Evolutionary conservation across 2,113 vertebrate species (phyloP), one percentile per base, ranked within the genome.

Genomic region (Gobius niger): DNA sequence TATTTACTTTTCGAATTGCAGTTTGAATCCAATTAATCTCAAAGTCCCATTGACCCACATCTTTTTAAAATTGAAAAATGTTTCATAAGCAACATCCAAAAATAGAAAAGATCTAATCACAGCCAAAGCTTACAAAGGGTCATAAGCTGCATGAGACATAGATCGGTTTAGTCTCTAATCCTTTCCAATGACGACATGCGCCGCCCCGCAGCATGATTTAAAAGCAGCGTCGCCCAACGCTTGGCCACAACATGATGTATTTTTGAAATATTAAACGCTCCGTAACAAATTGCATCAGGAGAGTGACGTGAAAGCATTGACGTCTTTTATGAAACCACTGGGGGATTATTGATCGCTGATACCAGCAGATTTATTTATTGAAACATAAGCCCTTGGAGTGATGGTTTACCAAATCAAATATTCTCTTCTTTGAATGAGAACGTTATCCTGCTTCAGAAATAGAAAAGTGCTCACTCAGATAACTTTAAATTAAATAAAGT

Each of bases 251-350:
- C 54, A 51, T 44, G 11, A 63, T 19, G 51, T 14, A 63, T 70
- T 67, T 70, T 64, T 52, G 57, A 57, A 46, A 47, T 63, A 46
- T 47, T 63, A 47, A 63, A 63, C 12, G 61, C 46, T 5, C 16
- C 44, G 46, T 40, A 53, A 67, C 66, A 67, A 68, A 75, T 44
- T 62, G 40, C 13, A 63, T 63, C 53, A 19, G 4, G 52, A 56
- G 53, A 56, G 15, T 70, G 57, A 83, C 0, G 47, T 47, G 60
- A 77, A 54, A 51, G 69, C 82, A 80, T 57, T 67, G 65, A 63
- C 63, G 19, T 44, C 6, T 12, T 65, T 46, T 52, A 11, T n/a
- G 59, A 67, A 72, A 52, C 63, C 65, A 47, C 3, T 6, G 59
- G 50, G 9, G 40, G 56, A 57, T 66, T 57, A 81, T 74, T 57